Evolutionary conservation across 2,113 vertebrate species (phyloP).

Genomic region (Mobula birostris): DNA sequence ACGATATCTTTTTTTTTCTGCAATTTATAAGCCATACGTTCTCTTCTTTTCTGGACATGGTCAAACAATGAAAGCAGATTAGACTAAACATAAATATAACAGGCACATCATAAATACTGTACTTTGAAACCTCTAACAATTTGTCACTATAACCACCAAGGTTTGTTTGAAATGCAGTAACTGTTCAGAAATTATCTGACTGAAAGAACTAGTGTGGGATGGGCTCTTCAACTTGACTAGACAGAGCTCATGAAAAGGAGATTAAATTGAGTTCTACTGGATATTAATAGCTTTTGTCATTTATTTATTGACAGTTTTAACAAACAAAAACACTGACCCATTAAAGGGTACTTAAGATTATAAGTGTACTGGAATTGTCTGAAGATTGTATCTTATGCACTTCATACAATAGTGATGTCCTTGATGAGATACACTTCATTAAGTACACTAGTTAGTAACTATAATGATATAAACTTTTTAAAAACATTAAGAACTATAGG

Average conservation of each 20-base stretch:
- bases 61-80: not conserved
- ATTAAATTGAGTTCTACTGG: not conserved
- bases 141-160: not conserved
- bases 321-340: not conserved
- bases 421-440: not conserved
- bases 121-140: slow-evolving; percentile 10
- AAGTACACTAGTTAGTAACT: too few relatives aligned
- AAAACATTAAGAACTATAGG: too few relatives aligned
- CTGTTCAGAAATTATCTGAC: not conserved
- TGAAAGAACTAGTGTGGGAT: not conserved
- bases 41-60: not conserved
- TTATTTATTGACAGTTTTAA: slow-evolving; percentile 6
- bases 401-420: not conserved
- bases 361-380: slow-evolving; percentile 9
- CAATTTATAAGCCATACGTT: not conserved
- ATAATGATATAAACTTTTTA: too few relatives aligned
- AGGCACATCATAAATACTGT: not conserved
- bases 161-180: too few relatives aligned
- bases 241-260: not conserved
- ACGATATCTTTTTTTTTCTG: not conserved
- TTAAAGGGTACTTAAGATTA: not conserved
- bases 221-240: not conserved
- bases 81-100: not conserved
- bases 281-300: not conserved
- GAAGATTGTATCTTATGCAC: not conserved